A percentile compares a stretch with the other conserved stretches of the same genome.
phyloP scores from a whole-genome alignment of 2,797 vertebrate species.

The Perodicticus potto region DNA sequence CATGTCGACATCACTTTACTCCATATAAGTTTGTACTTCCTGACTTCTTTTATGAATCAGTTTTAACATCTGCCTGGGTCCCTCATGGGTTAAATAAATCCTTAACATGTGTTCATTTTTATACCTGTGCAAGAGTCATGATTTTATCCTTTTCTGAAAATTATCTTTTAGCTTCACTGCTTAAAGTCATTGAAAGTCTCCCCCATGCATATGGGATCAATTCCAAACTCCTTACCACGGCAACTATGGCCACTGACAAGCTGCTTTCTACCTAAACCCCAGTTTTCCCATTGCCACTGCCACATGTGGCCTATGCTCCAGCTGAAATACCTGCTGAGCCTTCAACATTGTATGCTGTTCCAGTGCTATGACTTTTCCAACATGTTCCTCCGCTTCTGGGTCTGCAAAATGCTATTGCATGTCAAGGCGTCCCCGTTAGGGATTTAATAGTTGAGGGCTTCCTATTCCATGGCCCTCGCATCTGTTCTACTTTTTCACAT shows the following conservation, averaged over 20 bases:
- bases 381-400: not conserved
- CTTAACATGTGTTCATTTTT: not conserved
- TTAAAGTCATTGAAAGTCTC: not conserved
- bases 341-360: not conserved
- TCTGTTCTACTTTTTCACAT: not conserved
- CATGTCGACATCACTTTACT: not conserved
- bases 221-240: not conserved
- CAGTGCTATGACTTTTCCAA: not conserved
- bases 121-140: not conserved
- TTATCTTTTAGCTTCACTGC: not conserved
- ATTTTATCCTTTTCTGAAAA: not conserved
- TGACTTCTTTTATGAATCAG: not conserved
- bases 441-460: not conserved
- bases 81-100: not conserved
- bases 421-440: not conserved
- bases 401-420: not conserved
- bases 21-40: not conserved
- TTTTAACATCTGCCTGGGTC: not conserved
- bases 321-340: not conserved
- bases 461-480: not conserved
- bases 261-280: not conserved
- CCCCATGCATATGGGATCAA: too few relatives aligned
- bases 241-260: not conserved
- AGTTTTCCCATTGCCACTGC: not conserved
- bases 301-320: not conserved